A percentile compares a stretch with the other conserved stretches of the same genome.
Conservation (phyloP, 2,113 vertebrate species). For the Rhea pennata region DNA sequence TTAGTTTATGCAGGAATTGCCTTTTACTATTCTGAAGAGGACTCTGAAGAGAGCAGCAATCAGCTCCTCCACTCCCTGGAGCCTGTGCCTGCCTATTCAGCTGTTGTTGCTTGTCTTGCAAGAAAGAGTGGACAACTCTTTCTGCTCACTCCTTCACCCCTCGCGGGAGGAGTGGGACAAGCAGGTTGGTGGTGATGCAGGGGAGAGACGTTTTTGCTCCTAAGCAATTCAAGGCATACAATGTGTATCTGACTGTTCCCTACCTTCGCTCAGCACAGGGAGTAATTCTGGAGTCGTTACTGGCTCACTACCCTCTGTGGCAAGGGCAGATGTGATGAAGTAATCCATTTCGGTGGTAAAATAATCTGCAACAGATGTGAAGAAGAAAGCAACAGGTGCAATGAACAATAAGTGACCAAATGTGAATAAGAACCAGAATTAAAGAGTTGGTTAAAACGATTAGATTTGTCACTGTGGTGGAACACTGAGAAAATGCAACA, state of each 20-base stretch:
- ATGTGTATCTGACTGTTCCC: not conserved
- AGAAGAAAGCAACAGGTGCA: not conserved
- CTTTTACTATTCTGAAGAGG: not conserved
- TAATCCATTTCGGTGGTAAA: rapidly evolving
- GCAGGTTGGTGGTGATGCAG: too few relatives aligned
- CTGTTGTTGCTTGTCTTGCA: too few relatives aligned
- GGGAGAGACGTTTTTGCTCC: not conserved
- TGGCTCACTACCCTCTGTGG: rapidly evolving
- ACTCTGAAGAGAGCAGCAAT: not conserved
- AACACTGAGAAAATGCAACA: not conserved
- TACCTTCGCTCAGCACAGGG: rapidly evolving
- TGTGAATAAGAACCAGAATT: not conserved
- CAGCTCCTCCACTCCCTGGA: not conserved
- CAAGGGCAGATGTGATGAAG: not conserved
- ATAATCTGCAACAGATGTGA: not conserved
- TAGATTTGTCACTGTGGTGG: not conserved
- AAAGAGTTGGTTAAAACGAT: not conserved
- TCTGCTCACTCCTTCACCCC: too few relatives aligned
- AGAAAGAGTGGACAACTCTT: too few relatives aligned
- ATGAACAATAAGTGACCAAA: not conserved
- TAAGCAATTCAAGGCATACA: rapidly evolving
- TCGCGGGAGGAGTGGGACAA: too few relatives aligned
- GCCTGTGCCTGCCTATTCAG: too few relatives aligned
- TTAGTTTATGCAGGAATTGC: not conserved
- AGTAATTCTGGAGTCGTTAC: rapidly evolving